phyloP scores from a whole-genome alignment of 2,113 vertebrate genomes.

The Pteropus alecto region DNA sequence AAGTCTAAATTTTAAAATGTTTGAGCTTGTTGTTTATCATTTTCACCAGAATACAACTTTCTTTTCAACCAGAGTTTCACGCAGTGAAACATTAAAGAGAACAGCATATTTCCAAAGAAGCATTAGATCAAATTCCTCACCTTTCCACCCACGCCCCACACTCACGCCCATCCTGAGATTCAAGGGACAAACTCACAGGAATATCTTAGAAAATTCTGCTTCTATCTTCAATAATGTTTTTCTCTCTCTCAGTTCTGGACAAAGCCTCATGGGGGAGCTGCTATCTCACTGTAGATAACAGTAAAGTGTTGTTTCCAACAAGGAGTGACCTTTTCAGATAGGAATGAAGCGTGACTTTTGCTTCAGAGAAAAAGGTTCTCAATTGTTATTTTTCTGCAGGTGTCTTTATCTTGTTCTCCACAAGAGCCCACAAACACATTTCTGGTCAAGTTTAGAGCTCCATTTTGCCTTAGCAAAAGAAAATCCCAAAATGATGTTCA shows the following conservation, averaged over 20 bases:
- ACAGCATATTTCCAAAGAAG: background rate
- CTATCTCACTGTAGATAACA: conserved; percentile 76
- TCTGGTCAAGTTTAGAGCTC: conserved; percentile 46
- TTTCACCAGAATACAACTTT: background rate
- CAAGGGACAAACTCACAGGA: background rate
- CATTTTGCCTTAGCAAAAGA: conserved; percentile 71
- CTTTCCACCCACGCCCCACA: background rate
- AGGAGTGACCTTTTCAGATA: conserved; percentile 57
- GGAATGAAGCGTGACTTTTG: conserved; percentile 66
- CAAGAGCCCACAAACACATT: conserved; percentile 55
- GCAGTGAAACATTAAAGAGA: background rate
- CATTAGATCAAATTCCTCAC: background rate
- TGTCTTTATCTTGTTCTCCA: conserved; percentile 71
- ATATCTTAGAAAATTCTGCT: background rate
- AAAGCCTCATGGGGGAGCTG: conserved; percentile 84
- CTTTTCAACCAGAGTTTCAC: background rate
- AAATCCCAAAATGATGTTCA: conserved; percentile 50
- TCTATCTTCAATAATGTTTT: background rate
- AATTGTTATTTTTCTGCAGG: conserved; percentile 52
- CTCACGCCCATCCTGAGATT: background rate
- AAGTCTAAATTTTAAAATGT: background rate
- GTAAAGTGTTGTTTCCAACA: background rate
- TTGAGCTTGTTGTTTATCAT: background rate
- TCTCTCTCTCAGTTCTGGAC: conserved; percentile 56
- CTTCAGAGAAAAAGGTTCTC: conserved; percentile 56